Evolutionary conservation across 1,140 invertebrate species (phyloP), one percentile per base, ranked within the genome.

Genomic region (Proctacanthus coquilletti): DNA sequence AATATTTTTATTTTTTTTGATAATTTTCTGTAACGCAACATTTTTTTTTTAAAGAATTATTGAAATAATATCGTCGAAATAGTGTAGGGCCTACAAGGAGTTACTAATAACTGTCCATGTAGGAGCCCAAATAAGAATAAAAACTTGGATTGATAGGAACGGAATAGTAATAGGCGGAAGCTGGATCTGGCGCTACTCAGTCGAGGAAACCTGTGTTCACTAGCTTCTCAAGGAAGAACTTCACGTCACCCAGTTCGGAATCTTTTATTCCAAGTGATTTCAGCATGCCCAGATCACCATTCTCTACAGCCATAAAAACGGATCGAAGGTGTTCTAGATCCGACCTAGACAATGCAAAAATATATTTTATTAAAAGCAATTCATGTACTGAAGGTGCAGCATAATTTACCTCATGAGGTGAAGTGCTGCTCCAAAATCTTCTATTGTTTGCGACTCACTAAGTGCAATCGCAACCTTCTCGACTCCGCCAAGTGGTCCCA

Each of bases 131-230:
- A 53, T 72, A 72, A 46, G 68, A 70, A 52, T 72, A 72, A 56
- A 72, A 72, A 51, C 66, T 65, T 45, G 68, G 66, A 56, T 68
- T 71, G 40, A 72, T 63, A 56, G 68, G 69, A 52, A 70, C 65
- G 60, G 68, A 65, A 51, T 67, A 66, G 59, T 70, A 71, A 61
- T 68, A 70, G 54, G 68, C 66, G 66, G 69, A 72, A 69, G 68
- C 68, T 54, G 68, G 69, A 66, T 72, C 69, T 64, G 68, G 69
- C 54, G 70, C 69, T 68, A 70, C 71, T 86, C 80, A 93, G 69
- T 93, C 88, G 52, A 95, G 77, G 67, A 96, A 95, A 43, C 91
- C 91, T 41, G 91, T 96, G 62, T 92, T 91, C 30, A 93, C 85
- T 43, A 96, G 73, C 65, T 94, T 93, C 65, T 95, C 89, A 41